Base-by-base conservation (phyloP, 2,113 vertebrate genomes). In the Hylia prasina region DNA sequence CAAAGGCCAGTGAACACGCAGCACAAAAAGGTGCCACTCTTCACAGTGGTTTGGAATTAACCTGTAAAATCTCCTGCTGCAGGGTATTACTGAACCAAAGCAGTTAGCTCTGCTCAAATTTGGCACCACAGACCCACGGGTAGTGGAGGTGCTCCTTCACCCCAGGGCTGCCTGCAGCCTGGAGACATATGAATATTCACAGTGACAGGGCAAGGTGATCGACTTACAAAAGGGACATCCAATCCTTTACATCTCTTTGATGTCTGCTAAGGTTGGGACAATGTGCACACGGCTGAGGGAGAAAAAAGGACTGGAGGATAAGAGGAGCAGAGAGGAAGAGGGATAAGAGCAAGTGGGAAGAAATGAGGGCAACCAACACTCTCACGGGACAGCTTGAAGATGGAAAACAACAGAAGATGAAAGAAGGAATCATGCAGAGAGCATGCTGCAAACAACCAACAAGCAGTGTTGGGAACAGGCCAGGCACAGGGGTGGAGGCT, bases 31-130 rank as follows among this genome's bases (percentile, higher is more conserved):
- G 77, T 81, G 82, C 0, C 0, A 75, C 44, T 85, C 44, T 51
- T 63, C 82, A 11, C 0, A 88, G 76, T 2, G 14, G 68, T 70
- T 81, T 40, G 31, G 88, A 92, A 87, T 96, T 48, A 91, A 93
- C 90, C 92, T 87, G 80, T 57, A 73, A 78, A 93, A 85, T 95
- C 84, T 93, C 54, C 86, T 82, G 89, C 95, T 96, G 86, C 86
- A 61, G 77, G 88, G 42, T 37, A 72, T 22, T 30, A 10, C 2
- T 75, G 90, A 95, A 87, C 66, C 70, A 92, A 87, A 93, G 83
- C 78, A 63, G 76, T 80, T 9, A 82, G 71, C 89, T 61, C 53
- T 73, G 86, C 57, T 81, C 50, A 45, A 10, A 73, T 82, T 13
- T 71, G 87, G 89, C 91, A 95, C 51, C 61, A 31, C 42, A 85